Evolutionary conservation across 2,888 invertebrate genomes (phyloP).

Genomic region (Lutraria lutraria): DNA sequence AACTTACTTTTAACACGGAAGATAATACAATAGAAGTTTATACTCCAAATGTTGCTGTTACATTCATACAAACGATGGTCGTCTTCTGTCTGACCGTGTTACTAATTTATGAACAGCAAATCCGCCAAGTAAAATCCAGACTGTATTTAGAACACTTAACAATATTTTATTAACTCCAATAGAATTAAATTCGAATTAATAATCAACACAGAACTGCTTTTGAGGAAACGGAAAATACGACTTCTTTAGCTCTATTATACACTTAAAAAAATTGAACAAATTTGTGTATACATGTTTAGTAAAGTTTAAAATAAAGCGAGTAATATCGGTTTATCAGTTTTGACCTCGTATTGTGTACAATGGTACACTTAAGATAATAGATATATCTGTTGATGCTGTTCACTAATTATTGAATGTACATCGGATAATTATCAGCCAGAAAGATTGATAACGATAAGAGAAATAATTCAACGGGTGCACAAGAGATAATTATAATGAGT

Average conservation of each 20-base stretch:
- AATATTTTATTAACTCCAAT: not conserved
- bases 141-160: not conserved
- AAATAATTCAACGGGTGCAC: not conserved
- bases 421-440: not conserved
- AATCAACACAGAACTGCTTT: not conserved
- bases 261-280: not conserved
- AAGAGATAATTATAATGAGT: not conserved
- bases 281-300: not conserved
- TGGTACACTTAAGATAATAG: not conserved
- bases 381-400: not conserved
- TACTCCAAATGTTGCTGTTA: not conserved
- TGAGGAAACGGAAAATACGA: not conserved
- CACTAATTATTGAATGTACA: not conserved
- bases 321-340: not conserved
- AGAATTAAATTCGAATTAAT: not conserved
- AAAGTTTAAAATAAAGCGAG: not conserved
- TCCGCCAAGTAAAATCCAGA: too few relatives aligned
- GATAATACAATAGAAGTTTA: not conserved
- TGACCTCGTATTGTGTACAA: constrained; percentile 9
- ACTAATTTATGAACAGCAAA: too few relatives aligned
- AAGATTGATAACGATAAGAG: not conserved
- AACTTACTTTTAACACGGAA: not conserved
- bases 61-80: too few relatives aligned
- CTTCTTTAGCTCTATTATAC: not conserved
- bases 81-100: too few relatives aligned